Conservation (phyloP, 2,888 invertebrate species). For the Ecdyonurus torrentis region DNA sequence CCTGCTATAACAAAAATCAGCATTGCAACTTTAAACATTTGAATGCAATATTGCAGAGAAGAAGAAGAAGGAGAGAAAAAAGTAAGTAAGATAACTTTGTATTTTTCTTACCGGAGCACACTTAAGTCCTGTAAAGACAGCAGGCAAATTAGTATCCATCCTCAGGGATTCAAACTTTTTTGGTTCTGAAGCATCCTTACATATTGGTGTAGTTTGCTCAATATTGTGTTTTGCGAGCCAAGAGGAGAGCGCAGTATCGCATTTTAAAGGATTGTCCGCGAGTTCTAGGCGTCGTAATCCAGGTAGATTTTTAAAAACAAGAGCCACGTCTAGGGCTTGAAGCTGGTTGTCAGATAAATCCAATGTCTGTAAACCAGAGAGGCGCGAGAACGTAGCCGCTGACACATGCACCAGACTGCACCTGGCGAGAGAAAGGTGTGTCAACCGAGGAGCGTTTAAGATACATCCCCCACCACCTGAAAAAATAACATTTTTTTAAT, state of each 20-base stretch:
- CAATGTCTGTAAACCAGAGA: slow-evolving; percentile 37
- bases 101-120: not conserved
- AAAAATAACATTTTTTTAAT: not conserved
- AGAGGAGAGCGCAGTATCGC: slow-evolving; percentile 22
- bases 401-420: slow-evolving; percentile 39
- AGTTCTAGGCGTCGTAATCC: slow-evolving; percentile 35
- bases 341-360: slow-evolving; percentile 45
- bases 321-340: slow-evolving; percentile 30
- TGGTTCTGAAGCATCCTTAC: slow-evolving; percentile 24
- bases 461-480: not conserved
- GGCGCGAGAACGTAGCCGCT: slow-evolving; percentile 30
- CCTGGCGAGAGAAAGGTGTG: slow-evolving; percentile 24
- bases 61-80: too few species aligned
- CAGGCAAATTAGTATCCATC: slow-evolving; percentile 16
- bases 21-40: too few species aligned
- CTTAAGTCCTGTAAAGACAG: not conserved
- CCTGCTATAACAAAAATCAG: too few species aligned
- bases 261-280: slow-evolving; percentile 37
- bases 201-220: slow-evolving; percentile 29
- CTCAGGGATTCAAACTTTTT: slow-evolving; percentile 30
- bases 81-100: not conserved
- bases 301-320: slow-evolving; percentile 29
- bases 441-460: not conserved
- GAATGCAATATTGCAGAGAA: too few species aligned
- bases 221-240: slow-evolving; percentile 22